Evolutionary conservation across 2,888 invertebrate genomes (phyloP), one percentile per base, ranked within the genome.

Genomic region (Choristoneura rosaceana): DNA sequence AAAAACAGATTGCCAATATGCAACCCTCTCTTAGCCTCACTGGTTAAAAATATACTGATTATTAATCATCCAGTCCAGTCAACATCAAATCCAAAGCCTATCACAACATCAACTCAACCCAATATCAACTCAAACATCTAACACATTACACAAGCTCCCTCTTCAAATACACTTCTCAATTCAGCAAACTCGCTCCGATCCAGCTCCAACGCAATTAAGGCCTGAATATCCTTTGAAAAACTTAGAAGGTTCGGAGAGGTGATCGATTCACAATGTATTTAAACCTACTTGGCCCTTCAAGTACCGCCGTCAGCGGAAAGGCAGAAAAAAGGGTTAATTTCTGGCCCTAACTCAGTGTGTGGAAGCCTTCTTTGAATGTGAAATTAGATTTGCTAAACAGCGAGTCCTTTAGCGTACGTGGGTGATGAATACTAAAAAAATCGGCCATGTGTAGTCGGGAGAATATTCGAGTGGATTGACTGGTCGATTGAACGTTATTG

Each of bases 331-430:
- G 63, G 58, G 63, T 64, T 63, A 45, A 70, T 64, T 70, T 12
- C 64, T 64, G 17, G 52, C 55, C 58, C 66, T 66, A 45, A 65
- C 65, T 38, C 41, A 65, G 64, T 14, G 47, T 33, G 33, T 41
- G 45, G 70, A 15, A 64, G 58, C 64, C 70, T 45, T 34, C 63
- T 70, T 70, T 70, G 64, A 70, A 70, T 70, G 59, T 70, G 47
- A 64, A 70, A 70, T 70, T 47, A 59, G 64, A 38, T 70, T 69
- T 69, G 69, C 45, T 70, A 70, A 60, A 47, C 60, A 60, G 50
- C 2, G 10, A 38, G 41, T 59, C 47, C 58, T 64, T 38, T 59
- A 58, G 33, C 58, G 55, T 63, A 14, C 43, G 58, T 25, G n/a
- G 69, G 45, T 17, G 63, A 64, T 64, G 64, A 70, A 70, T 70